Base-by-base conservation (phyloP, 2,797 vertebrate genomes). In the Sitta carolinensis region DNA sequence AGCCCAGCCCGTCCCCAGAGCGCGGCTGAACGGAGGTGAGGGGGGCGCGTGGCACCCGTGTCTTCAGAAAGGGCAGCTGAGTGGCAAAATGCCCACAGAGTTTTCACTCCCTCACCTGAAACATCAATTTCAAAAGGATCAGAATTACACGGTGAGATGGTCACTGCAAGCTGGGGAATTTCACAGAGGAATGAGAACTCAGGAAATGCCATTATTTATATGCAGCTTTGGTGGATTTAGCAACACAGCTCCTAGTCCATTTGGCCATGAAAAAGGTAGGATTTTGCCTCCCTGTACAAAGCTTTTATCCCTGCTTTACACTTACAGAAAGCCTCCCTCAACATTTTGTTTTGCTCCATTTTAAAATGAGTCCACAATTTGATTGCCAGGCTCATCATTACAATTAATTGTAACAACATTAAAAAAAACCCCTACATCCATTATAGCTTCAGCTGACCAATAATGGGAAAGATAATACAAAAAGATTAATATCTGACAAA, bases 11-110 rank as follows among this genome's bases (percentile, higher is more conserved):
- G 2, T 42, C 76, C 64, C 76, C 79, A 32, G 9, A 76, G 32
- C 14, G 32, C 3, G 7, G 77, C 38, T 22, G 51, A 42, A 30
- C 1, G 48, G 45, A 34, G 43, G 66, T 0, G 30, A 25, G 47
- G 13, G 2, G 30, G 4, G 58, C 15, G 1, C 0, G 54, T 7
- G 47, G 1, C 36, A 86, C 42, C 2, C 55, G 36, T 7, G n/a
- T 5, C 83, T 70, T 27, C 67, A 15, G 5, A 78, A 29, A 36
- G 40, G 8, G 30, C 16, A 64, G 19, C 12, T 3, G 43, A 43
- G 47, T 0, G 69, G 51, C 16, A 86, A 67, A 84, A 70, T 2
- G 16, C 26, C 14, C 76, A 7, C n/a, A 5, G 2, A 2, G 29
- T n/a, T 72, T 52, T 38, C 36, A 25, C 34, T 26, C 43, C 75